Percentiles rank a stretch among this genome's conserved stretches.
phyloP scores from a whole-genome alignment of 2,113 vertebrate genomes.

The Chaetodon trifascialis region DNA sequence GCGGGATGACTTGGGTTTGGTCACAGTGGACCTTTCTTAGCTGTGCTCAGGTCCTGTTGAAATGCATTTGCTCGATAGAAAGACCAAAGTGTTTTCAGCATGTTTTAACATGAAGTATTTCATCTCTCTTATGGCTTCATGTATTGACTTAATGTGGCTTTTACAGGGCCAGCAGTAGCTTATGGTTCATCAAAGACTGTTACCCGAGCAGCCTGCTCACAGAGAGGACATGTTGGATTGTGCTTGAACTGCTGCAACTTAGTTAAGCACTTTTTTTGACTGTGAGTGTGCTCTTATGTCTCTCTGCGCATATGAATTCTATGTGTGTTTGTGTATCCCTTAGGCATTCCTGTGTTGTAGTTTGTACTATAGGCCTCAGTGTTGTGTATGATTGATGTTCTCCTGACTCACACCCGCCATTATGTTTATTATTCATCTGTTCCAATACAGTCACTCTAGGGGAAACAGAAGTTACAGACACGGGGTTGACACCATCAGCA shows the following conservation, averaged over 20 bases:
- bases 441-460: conserved; percentile 16
- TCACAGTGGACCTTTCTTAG: neutral
- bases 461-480: conserved; percentile 24
- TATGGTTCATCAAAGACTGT: neutral
- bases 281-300: neutral
- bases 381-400: conserved; percentile 13
- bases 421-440: conserved; percentile 33
- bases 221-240: neutral
- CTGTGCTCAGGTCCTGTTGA: neutral
- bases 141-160: neutral
- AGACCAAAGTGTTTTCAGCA: neutral
- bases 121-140: neutral
- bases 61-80: neutral
- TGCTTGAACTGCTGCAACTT: conserved; percentile 3
- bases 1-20: neutral
- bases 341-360: conserved; percentile 16
- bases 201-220: neutral
- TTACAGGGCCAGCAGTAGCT: neutral
- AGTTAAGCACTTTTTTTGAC: conserved; percentile 1
- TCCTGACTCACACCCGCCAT: conserved; percentile 18
- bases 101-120: neutral
- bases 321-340: conserved; percentile 21
- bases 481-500: conserved; percentile 8
- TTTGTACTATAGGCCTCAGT: conserved; percentile 21
- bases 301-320: neutral